Base-by-base conservation (phyloP, 2,113 vertebrate genomes). In the Aramus guarauna region DNA sequence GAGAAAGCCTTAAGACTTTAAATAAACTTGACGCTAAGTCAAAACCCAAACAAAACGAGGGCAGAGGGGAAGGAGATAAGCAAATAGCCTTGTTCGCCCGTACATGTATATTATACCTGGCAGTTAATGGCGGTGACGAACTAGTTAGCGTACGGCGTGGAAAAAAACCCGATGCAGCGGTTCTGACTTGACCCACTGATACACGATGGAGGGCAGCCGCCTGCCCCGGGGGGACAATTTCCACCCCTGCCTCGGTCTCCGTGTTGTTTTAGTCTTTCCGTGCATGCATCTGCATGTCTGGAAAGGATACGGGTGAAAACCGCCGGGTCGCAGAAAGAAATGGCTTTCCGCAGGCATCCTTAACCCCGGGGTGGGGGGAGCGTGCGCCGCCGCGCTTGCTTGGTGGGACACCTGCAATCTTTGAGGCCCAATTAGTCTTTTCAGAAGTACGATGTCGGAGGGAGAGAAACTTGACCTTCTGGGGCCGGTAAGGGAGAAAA, bases 381-480 rank as follows among this genome's bases (percentile, higher is more conserved):
- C 50, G n/a, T 32, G 41, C 0, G 11, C 56, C 0, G 12, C 84
- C 37, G 43, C 63, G 4, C 74, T 92, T 9, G 6, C 64, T 68
- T 72, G 79, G 79, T 3, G 15, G 59, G 85, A 83, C 85, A 94
- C 93, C 92, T 96, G 76, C 95, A 78, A 84, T 83, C 84, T 96
- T 76, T 92, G 86, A 90, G 87, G 60, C 86, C 80, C 87, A 94
- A 85, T 97, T 96, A 91, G 74, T 93, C 93, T 79, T 94, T 98
- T 96, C 85, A 95, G 92, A 96, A 86, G 73, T n/a, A 68, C 5
- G 3, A 72, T 8, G 43, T 73, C 5, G 2, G 68, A 63, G 69
- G 43, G 85, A 92, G 79, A 92, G 89, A 94, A 97, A 94, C 75
- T 89, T 90, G 80, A 92, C 97, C 92, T 96, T 97, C 92, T 62